Base-by-base conservation (phyloP, 2,888 invertebrate species). In the Lottia gigantea region DNA sequence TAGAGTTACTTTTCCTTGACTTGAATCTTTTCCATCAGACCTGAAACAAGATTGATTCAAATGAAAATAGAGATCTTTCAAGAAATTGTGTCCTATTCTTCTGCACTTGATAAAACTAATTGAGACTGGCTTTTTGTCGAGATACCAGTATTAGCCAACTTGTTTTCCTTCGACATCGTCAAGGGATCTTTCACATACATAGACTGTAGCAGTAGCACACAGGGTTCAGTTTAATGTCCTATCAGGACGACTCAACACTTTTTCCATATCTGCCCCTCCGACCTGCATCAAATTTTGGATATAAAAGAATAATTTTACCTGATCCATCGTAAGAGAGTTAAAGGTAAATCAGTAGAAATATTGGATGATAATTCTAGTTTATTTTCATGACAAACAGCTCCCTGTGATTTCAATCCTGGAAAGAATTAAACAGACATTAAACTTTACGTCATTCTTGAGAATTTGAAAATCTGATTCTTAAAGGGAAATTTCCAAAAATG, bases 271-370 rank as follows among this genome's bases (percentile, higher is more conserved):
- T 3, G 31, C 6, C 31, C 31, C 2, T 31, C 31, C 2, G 31
- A 31, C 31, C 31, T 31, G 6, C 6, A 31, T 31, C 31, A 31
- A n/a, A n/a, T n/a, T n/a, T n/a, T n/a, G n/a, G n/a, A n/a, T n/a
- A n/a, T n/a, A 31, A 31, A 4, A 31, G 6, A 31, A 12, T 8
- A 12, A 14, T 78, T 82, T 74, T 74, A 88, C 92, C 94, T 93
- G 75, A 94, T 91, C 98, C 98, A 98, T 77, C 95, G 92, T 71
- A 98, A 92, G 82, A 95, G 92, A 23, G 96, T 96, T 66, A 95
- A 91, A 0, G 96, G 95, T 79, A 98, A 90, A 88, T 98, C 97
- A 78, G 95, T 95, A 93, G 96, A 95, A 78, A 99, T 98, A 73
- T 96, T 95, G 64, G 96, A 95, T 25, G 97, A 95, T 77, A 99